These are phyloP conservation scores for Oligia strigilis DNA, from an alignment of 2,888 invertebrate genomes.

Conservation along the genomic window DNA sequence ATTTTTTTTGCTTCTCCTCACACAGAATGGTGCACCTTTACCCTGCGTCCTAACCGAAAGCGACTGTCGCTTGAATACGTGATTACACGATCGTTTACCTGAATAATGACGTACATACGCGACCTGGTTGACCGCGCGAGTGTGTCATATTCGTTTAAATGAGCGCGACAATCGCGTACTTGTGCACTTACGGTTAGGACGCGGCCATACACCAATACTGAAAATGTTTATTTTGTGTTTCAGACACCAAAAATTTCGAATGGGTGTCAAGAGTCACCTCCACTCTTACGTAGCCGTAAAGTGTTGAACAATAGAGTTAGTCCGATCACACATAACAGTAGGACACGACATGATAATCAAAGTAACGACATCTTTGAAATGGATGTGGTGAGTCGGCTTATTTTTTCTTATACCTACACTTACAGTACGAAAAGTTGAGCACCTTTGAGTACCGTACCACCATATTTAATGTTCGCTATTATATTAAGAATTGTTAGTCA, in stretches of 20 bases:
- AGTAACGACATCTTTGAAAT: constrained; percentile 75
- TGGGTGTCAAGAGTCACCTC: constrained; percentile 54
- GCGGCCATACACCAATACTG: background rate
- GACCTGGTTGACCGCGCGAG: background rate
- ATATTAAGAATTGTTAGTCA: background rate
- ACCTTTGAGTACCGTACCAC: background rate
- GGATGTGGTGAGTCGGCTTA: constrained; percentile 76
- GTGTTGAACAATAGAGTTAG: constrained; percentile 43
- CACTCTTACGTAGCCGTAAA: constrained; percentile 54
- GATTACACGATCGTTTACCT: background rate
- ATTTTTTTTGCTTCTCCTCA: background rate
- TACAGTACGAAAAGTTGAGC: background rate
- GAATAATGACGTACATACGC: background rate
- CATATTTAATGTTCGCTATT: background rate
- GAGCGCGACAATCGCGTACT: background rate
- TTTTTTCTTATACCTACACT: background rate
- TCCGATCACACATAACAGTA: constrained; percentile 14
- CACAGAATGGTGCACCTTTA: background rate
- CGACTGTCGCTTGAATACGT: background rate
- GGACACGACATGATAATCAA: constrained; percentile 56
- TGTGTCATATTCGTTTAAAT: background rate
- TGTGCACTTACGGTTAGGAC: background rate
- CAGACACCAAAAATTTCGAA: constrained; percentile 48
- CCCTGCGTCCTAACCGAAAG: background rate
- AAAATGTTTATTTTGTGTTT: constrained; percentile 25